Percentiles rank a stretch among this genome's conserved stretches.
Conservation (phyloP, 2,888 invertebrate genomes). For the Patella depressa region DNA sequence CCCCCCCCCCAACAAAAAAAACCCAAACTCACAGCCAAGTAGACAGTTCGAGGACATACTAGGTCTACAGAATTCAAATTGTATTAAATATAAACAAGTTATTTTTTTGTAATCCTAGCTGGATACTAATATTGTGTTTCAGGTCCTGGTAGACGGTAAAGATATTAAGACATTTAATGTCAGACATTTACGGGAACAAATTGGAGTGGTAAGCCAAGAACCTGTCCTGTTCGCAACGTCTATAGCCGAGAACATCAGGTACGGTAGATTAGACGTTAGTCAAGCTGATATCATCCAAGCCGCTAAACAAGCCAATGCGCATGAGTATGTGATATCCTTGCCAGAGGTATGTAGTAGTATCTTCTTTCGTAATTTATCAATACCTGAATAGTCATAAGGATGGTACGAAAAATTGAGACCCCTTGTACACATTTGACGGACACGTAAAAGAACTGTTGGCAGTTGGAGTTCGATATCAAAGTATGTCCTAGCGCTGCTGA, state of each 20-base stretch:
- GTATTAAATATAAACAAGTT: too few species aligned
- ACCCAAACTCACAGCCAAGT: too few species aligned
- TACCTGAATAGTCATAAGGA: neutral
- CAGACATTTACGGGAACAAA: slow-evolving; percentile 71
- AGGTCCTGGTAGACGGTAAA: slow-evolving; percentile 71
- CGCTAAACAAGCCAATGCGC: slow-evolving; percentile 69
- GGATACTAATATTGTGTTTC: neutral
- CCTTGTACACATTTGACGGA: too few species aligned
- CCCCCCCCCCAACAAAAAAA: too few species aligned
- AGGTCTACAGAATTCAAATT: too few species aligned
- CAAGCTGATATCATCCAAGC: slow-evolving; percentile 64
- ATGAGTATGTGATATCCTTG: slow-evolving; percentile 67
- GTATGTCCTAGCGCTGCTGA: too few species aligned
- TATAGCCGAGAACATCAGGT: slow-evolving; percentile 73
- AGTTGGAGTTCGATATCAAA: too few species aligned
- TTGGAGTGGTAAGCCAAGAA: slow-evolving; percentile 73
- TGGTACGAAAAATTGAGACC: too few species aligned
- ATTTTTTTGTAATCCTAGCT: too few species aligned
- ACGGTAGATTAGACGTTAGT: slow-evolving; percentile 62
- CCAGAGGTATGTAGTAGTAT: slow-evolving; percentile 72
- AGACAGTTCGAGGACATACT: too few species aligned
- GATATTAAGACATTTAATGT: slow-evolving; percentile 73
- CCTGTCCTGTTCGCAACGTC: slow-evolving; percentile 77
- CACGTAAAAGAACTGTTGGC: too few species aligned
- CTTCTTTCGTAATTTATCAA: neutral